Evolutionary conservation across 2,113 vertebrate genomes (phyloP).

Genomic region (Puma concolor): DNA sequence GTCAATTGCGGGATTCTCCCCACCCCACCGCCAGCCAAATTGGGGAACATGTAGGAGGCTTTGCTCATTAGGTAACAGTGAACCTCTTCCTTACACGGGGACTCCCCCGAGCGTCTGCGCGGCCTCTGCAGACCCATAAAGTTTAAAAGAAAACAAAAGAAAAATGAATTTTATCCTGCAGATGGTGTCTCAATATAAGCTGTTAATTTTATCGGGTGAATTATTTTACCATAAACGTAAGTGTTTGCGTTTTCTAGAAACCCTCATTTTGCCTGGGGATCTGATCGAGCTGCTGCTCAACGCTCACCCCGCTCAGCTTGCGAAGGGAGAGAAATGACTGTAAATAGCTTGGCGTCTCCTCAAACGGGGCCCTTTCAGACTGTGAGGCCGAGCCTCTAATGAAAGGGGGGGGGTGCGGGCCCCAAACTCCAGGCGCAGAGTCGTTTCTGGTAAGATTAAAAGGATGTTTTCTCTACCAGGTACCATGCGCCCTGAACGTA

Average conservation of each 20-base stretch:
- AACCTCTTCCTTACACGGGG: neutral
- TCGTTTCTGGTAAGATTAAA: slow-evolving; percentile 1
- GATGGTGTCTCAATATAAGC: neutral
- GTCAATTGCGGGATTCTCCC: neutral
- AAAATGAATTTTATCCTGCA: slow-evolving; percentile 17
- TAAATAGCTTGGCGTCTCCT: neutral
- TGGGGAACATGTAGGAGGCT: neutral
- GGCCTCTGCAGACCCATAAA: neutral
- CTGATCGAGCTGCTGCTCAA: neutral
- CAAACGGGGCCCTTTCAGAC: neutral
- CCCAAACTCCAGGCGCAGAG: neutral
- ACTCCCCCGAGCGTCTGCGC: neutral
- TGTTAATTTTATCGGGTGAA: neutral
- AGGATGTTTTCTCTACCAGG: slow-evolving; percentile 1
- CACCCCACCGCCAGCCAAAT: neutral
- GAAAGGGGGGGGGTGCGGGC: neutral
- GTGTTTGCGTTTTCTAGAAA: neutral
- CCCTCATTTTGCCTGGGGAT: neutral
- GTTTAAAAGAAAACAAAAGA: slow-evolving; percentile 48
- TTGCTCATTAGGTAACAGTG: neutral
- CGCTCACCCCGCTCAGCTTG: neutral
- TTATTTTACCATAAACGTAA: slow-evolving; percentile 19
- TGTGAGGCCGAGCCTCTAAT: neutral
- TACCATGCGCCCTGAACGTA: neutral
- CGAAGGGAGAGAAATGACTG: neutral